A percentile compares a stretch with the other conserved stretches of the same genome.
Evolutionary conservation across 2,113 vertebrate species (phyloP).

Genomic region (Myotis lucifugus): DNA sequence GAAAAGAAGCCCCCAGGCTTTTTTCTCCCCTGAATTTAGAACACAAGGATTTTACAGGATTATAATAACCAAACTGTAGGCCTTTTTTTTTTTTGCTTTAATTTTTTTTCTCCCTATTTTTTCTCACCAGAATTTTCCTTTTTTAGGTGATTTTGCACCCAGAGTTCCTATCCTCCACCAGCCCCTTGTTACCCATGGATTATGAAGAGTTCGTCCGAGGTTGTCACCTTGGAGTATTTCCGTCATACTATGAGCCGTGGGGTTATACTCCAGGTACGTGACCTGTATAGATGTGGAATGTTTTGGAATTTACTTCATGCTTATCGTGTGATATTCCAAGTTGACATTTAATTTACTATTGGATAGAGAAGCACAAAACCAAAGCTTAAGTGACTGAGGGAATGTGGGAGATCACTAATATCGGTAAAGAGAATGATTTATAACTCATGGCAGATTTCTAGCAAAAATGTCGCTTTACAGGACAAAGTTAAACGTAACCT

Average conservation of each 20-base stretch:
- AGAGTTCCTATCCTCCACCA: slow-evolving; percentile 98
- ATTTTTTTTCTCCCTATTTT: neutral
- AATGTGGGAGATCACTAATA: neutral
- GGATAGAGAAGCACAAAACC: neutral
- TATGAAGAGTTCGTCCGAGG: slow-evolving; percentile 98
- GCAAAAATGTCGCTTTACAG: neutral
- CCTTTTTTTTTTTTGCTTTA: neutral
- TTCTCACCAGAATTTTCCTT: slow-evolving; percentile 66
- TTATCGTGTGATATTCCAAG: neutral
- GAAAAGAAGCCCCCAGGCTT: neutral
- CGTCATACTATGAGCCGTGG: slow-evolving; percentile 99
- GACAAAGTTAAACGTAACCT: neutral
- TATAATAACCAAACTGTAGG: neutral
- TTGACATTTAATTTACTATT: neutral
- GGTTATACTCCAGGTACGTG: slow-evolving; percentile 96
- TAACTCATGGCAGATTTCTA: neutral
- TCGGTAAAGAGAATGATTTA: neutral
- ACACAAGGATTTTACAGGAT: neutral
- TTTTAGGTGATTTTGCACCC: slow-evolving; percentile 95
- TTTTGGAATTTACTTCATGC: neutral
- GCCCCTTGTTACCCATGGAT: slow-evolving; percentile 96
- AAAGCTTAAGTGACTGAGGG: neutral
- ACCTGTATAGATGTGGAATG: neutral
- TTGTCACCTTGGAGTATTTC: slow-evolving; percentile 97
- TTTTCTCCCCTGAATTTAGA: neutral